A percentile compares a stretch with the other conserved stretches of the same genome.
phyloP scores from a whole-genome alignment of 2,797 vertebrate genomes.

The Heterohyrax brucei region DNA sequence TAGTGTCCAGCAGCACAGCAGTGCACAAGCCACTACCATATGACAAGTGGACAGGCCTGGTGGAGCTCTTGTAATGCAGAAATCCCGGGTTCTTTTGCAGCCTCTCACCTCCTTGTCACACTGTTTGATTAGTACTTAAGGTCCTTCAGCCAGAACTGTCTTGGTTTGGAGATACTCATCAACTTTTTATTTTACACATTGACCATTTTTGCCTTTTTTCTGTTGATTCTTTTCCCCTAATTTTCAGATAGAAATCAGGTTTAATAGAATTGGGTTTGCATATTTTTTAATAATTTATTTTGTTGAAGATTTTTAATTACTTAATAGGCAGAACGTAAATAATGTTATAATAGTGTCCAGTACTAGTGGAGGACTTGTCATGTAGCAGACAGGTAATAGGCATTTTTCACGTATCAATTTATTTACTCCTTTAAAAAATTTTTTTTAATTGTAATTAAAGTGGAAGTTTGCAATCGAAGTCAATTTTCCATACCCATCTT shows the following conservation, averaged over 20 bases:
- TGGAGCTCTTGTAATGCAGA: background rate
- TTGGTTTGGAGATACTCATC: background rate
- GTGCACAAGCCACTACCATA: too few relatives aligned
- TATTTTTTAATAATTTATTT: constrained; percentile 20
- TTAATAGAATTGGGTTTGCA: constrained; percentile 34
- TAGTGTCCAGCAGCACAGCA: too few relatives aligned
- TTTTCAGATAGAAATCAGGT: constrained; percentile 55
- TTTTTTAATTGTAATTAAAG: too few relatives aligned
- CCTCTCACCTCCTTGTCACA: too few relatives aligned
- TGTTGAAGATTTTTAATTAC: constrained; percentile 30
- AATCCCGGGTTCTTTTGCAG: background rate
- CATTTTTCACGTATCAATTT: background rate
- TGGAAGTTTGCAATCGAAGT: too few relatives aligned
- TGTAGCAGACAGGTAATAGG: background rate
- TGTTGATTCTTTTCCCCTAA: constrained; percentile 33
- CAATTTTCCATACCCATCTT: too few relatives aligned
- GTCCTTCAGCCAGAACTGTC: background rate
- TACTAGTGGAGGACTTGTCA: background rate
- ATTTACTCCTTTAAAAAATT: background rate
- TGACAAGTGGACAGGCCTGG: too few relatives aligned
- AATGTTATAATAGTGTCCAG: background rate
- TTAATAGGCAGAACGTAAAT: constrained; percentile 32
- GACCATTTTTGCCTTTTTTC: background rate
- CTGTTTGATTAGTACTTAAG: background rate
- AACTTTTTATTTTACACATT: constrained; percentile 46